These are phyloP conservation scores for Lanistes nyassanus DNA, from an alignment of 1,140 invertebrate genomes.

Conservation along the genomic window DNA sequence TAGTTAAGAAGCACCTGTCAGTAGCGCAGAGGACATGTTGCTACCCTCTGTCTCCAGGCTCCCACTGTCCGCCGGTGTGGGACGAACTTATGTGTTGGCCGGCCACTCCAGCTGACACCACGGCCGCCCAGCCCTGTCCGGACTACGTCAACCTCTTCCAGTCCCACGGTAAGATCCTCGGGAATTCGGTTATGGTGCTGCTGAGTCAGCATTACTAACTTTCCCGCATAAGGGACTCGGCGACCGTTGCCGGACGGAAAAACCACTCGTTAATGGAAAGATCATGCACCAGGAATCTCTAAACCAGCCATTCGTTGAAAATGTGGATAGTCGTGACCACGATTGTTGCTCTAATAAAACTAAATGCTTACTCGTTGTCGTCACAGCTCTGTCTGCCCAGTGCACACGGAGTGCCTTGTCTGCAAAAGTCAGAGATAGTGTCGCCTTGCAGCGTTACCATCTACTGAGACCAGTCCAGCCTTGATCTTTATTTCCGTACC, in stretches of 20 bases:
- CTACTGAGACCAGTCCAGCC: too few relatives aligned
- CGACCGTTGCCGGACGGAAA: neutral
- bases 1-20: too few relatives aligned
- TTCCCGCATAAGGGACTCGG: neutral
- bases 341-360: neutral
- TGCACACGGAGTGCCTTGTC: too few relatives aligned
- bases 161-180: constrained; percentile 28
- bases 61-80: constrained; percentile 42
- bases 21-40: neutral
- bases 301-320: neutral
- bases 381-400: neutral
- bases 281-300: neutral
- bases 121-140: constrained; percentile 41
- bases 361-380: neutral
- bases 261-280: neutral
- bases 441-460: neutral
- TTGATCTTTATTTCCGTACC: too few relatives aligned
- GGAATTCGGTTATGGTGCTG: neutral
- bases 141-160: constrained; percentile 39
- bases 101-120: constrained; percentile 38
- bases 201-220: neutral
- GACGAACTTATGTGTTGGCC: constrained; percentile 50
- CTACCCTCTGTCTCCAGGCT: constrained; percentile 20
- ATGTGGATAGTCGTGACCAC: neutral
- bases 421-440: too few relatives aligned